These are phyloP conservation scores for Cyprinodon variegatus DNA, from an alignment of 2,113 vertebrate species.

Conservation along the genomic window DNA sequence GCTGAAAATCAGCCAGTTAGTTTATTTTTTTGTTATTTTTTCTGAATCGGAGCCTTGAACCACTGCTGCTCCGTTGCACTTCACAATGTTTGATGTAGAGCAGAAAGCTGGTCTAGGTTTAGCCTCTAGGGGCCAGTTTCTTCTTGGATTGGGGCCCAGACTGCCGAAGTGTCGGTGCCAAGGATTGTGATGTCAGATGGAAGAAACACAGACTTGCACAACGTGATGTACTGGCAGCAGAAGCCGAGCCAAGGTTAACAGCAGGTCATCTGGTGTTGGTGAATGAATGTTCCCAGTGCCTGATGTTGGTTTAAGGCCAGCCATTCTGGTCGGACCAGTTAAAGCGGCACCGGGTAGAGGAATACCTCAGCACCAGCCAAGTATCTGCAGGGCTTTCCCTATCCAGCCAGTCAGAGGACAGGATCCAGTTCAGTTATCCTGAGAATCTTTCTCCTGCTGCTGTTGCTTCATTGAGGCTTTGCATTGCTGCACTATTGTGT, in stretches of 20 bases:
- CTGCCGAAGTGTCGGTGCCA: slow-evolving; percentile 1
- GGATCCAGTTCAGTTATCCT: no score
- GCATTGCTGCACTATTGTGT: not conserved
- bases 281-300: not conserved
- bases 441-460: not conserved
- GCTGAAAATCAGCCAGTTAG: not conserved
- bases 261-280: not conserved
- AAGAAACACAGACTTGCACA: not conserved
- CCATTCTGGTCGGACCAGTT: slow-evolving; percentile 1
- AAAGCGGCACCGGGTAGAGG: slow-evolving; percentile 4
- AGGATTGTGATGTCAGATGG: slow-evolving; percentile 15
- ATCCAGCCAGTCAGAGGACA: not conserved
- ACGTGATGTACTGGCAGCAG: no score
- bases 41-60: not conserved
- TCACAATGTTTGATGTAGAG: not conserved
- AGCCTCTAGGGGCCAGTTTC: not conserved
- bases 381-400: not conserved
- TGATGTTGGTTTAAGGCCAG: slow-evolving; percentile 1
- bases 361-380: slow-evolving; percentile 11
- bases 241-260: slow-evolving; percentile 12
- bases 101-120: not conserved
- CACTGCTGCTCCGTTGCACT: not conserved
- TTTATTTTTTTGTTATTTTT: no score
- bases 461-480: not conserved
- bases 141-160: not conserved